These are phyloP conservation scores for Sialis fuliginosa DNA, from an alignment of 2,888 invertebrate species.

Conservation along the genomic window DNA sequence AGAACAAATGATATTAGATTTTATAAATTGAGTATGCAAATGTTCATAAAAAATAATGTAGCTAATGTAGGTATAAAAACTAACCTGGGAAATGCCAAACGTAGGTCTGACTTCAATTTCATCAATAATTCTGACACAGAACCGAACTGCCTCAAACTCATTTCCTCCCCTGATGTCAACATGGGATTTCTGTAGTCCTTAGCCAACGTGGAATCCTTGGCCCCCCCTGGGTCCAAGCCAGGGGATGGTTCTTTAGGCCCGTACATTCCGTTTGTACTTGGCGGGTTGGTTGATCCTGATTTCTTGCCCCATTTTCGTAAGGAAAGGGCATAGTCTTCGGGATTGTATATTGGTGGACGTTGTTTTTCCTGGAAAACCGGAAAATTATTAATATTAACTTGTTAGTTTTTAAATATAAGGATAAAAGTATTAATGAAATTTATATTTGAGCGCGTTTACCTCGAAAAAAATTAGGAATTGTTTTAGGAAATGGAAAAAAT, in stretches of 20 bases:
- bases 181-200: constrained; percentile 43
- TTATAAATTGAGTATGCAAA: too few species aligned
- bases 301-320: constrained; percentile 65
- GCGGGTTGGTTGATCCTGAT: constrained; percentile 15
- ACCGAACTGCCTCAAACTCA: constrained; percentile 74
- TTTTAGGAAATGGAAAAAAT: too few species aligned
- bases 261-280: not conserved
- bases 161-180: constrained; percentile 54
- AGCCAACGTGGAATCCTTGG: constrained; percentile 3
- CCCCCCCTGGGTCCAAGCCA: not conserved
- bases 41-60: not conserved
- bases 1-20: too few species aligned
- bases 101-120: constrained; percentile 70
- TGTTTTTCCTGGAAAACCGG: constrained; percentile 48
- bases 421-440: too few species aligned
- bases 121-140: constrained; percentile 74
- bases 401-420: too few species aligned
- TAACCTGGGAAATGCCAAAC: constrained; percentile 78
- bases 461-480: too few species aligned
- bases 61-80: constrained; percentile 6
- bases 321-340: constrained; percentile 71
- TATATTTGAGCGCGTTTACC: too few species aligned
- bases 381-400: not conserved
- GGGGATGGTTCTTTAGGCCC: constrained; percentile 17
- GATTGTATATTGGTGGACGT: constrained; percentile 76